Percentiles rank a stretch among this genome's conserved stretches.
These are phyloP conservation scores for Cylindroiulus punctatus DNA, from an alignment of 2,888 invertebrate species.

Conservation along the genomic window DNA sequence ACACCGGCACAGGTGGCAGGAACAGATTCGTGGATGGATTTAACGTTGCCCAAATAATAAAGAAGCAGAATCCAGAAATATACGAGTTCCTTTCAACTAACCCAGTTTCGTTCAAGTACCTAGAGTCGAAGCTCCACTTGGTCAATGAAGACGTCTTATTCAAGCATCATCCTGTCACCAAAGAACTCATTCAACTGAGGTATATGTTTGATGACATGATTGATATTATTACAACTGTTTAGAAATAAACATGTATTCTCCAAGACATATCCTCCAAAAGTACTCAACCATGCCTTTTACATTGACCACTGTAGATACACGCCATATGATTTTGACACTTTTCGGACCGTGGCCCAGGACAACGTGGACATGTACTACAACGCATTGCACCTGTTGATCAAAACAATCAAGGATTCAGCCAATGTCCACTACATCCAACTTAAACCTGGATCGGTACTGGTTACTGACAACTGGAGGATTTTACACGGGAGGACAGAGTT, in stretches of 20 bases:
- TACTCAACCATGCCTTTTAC: neutral
- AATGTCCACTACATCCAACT: conserved; percentile 53
- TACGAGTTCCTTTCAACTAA: conserved; percentile 73
- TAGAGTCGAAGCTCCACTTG: conserved; percentile 73
- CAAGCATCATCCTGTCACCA: conserved; percentile 69
- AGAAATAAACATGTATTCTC: neutral
- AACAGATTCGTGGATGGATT: conserved; percentile 81
- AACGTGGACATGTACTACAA: conserved; percentile 74
- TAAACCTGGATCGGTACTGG: conserved; percentile 76
- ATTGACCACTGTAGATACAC: conserved; percentile 71
- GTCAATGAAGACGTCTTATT: conserved; percentile 73
- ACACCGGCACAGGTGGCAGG: conserved; percentile 76
- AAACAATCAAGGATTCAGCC: conserved; percentile 47
- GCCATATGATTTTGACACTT: conserved; percentile 77
- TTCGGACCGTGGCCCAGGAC: conserved; percentile 70
- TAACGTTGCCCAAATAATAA: conserved; percentile 72
- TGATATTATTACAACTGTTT: too few species aligned
- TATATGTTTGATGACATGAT: too few species aligned
- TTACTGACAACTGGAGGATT: conserved; percentile 82
- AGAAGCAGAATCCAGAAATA: conserved; percentile 69
- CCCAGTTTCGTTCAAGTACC: conserved; percentile 74
- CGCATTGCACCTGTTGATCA: neutral
- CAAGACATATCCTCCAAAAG: neutral
- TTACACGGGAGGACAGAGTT: conserved; percentile 79
- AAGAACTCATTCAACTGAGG: conserved; percentile 74